Evolutionary conservation across 2,888 invertebrate species (phyloP).

Genomic region (Psylliodes chrysocephalus): DNA sequence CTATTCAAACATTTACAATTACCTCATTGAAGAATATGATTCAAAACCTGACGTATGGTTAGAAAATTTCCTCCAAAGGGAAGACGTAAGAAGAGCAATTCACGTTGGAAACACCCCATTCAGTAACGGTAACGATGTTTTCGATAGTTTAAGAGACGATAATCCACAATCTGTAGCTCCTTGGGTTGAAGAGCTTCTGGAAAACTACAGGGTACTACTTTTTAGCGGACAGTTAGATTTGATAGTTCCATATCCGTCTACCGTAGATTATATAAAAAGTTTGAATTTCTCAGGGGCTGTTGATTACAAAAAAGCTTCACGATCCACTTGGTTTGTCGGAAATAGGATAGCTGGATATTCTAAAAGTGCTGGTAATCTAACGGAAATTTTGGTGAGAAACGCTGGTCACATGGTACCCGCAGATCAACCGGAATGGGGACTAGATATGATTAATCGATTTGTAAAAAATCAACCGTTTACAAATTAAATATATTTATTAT

Average conservation of each 20-base stretch:
- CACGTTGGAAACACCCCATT: slow-evolving; percentile 81
- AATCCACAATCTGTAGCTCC: slow-evolving; percentile 39
- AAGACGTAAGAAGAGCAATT: slow-evolving; percentile 73
- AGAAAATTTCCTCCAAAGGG: slow-evolving; percentile 59
- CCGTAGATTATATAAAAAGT: slow-evolving; percentile 77
- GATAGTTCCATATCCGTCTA: slow-evolving; percentile 85
- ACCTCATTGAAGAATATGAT: slow-evolving; percentile 26
- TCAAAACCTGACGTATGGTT: slow-evolving; percentile 33
- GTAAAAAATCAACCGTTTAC: slow-evolving; percentile 43
- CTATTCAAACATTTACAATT: neutral
- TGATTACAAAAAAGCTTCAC: slow-evolving; percentile 71
- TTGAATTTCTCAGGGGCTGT: slow-evolving; percentile 74
- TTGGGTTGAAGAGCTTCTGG: slow-evolving; percentile 66
- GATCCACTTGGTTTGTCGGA: slow-evolving; percentile 75
- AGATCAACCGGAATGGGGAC: slow-evolving; percentile 80
- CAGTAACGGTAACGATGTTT: neutral
- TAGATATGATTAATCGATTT: slow-evolving; percentile 70
- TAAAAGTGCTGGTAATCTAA: slow-evolving; percentile 74
- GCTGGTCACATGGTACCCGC: slow-evolving; percentile 84
- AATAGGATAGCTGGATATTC: slow-evolving; percentile 78
- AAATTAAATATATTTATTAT: neutral
- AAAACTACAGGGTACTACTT: slow-evolving; percentile 74
- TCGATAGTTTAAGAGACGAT: slow-evolving; percentile 5
- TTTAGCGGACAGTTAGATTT: slow-evolving; percentile 92
- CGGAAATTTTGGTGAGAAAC: slow-evolving; percentile 77